These are phyloP conservation scores for Enteromius unitaeniatus DNA, from an alignment of 2,797 vertebrate genomes.

Conservation along the genomic window DNA sequence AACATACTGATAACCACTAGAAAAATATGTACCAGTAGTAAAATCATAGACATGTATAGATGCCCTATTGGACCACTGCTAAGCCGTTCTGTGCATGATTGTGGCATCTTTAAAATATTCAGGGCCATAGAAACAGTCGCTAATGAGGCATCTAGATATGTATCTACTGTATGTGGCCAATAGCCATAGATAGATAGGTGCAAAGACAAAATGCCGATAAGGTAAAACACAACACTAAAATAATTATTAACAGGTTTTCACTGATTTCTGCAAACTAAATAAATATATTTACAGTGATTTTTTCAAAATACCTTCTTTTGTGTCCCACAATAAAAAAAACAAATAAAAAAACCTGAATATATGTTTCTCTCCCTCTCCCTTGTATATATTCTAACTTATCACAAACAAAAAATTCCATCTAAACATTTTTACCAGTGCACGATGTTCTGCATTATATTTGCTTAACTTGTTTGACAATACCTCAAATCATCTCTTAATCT, in stretches of 20 bases:
- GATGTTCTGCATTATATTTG: constrained; percentile 22
- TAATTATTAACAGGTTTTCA: not conserved
- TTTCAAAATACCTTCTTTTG: not conserved
- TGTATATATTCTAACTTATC: not conserved
- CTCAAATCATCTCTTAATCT: constrained; percentile 47
- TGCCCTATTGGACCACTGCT: too few species aligned
- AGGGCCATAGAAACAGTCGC: too few species aligned
- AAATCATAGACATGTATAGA: not conserved
- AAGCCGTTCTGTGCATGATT: too few species aligned
- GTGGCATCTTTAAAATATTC: too few species aligned
- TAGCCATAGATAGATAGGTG: not conserved
- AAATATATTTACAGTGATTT: not conserved
- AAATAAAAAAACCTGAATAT: not conserved
- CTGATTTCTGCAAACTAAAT: not conserved
- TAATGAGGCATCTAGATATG: too few species aligned
- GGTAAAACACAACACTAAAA: not conserved
- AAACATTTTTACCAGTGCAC: not conserved
- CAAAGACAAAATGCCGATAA: not conserved
- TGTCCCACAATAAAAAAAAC: not conserved
- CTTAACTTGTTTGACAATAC: constrained; percentile 37
- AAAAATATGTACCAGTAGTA: not conserved
- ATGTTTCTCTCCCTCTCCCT: not conserved
- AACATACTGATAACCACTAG: not conserved
- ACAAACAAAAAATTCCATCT: not conserved
- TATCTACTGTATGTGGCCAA: not conserved